Conservation (phyloP, 2,888 invertebrate genomes). For the Neria commutata region DNA sequence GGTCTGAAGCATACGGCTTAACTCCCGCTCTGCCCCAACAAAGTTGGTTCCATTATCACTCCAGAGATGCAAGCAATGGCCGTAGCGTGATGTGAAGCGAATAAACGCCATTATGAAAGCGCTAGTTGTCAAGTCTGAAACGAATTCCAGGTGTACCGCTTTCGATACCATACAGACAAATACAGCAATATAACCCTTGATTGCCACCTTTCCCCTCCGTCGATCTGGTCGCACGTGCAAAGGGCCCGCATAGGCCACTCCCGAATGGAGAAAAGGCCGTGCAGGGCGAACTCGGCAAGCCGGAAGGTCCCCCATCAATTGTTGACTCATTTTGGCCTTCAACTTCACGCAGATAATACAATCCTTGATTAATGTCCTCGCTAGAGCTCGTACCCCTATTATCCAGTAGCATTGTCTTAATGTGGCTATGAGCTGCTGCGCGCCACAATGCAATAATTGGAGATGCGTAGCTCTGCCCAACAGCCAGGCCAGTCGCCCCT, state of each 20-base stretch:
- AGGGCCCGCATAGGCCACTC: constrained; percentile 17
- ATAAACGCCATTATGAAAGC: constrained; percentile 21
- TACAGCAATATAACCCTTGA: constrained; percentile 7
- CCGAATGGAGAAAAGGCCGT: constrained; percentile 20
- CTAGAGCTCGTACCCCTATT: neutral
- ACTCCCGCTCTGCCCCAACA: constrained; percentile 14
- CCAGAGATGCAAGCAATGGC: constrained; percentile 16
- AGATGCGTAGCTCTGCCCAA: neutral
- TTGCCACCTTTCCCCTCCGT: neutral
- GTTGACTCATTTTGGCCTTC: constrained; percentile 1
- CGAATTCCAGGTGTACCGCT: constrained; percentile 17
- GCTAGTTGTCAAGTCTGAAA: constrained; percentile 8
- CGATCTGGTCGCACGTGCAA: neutral
- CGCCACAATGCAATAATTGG: constrained; percentile 9
- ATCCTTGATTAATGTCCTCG: constrained; percentile 6
- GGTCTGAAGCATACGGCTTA: constrained; percentile 15
- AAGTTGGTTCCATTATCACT: constrained; percentile 22
- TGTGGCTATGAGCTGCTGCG: constrained; percentile 11
- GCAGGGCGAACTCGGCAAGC: constrained; percentile 16
- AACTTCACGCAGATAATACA: constrained; percentile 2
- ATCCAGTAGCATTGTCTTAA: constrained; percentile 7
- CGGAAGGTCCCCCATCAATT: constrained; percentile 19
- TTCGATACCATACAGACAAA: constrained; percentile 21
- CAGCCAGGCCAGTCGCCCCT: constrained; percentile 1
- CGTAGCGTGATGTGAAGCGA: constrained; percentile 15